Evolutionary conservation across 2,888 invertebrate species (phyloP).

Genomic region (Thecocarcelia acutangulata): DNA sequence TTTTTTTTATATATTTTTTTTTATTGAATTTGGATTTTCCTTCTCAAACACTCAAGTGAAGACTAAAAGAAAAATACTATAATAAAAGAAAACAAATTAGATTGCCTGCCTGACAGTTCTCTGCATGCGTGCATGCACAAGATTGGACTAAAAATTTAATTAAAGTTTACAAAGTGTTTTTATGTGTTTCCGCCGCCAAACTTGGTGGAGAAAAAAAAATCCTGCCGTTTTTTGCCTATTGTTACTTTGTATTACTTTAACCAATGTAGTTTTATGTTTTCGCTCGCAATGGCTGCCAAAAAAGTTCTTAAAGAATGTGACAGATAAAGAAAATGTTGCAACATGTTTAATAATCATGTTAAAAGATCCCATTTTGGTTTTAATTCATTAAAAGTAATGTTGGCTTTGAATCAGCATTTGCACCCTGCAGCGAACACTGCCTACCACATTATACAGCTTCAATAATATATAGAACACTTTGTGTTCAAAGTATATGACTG

Average conservation of each 20-base stretch:
- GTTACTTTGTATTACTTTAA: constrained; percentile 27
- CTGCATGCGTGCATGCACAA: constrained; percentile 54
- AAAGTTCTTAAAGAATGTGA: constrained; percentile 40
- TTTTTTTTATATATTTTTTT: constrained; percentile 24
- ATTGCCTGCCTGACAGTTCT: constrained; percentile 49
- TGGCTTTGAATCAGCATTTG: constrained; percentile 1
- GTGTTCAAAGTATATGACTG: too few species aligned
- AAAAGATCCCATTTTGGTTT: constrained; percentile 33
- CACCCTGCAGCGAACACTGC: too few species aligned
- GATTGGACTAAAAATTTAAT: constrained; percentile 65
- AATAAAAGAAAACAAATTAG: constrained; percentile 8
- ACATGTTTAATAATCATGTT: constrained; percentile 61
- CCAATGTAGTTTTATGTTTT: constrained; percentile 6
- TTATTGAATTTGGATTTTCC: constrained; percentile 24
- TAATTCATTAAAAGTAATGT: constrained; percentile 49
- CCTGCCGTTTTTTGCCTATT: constrained; percentile 27
- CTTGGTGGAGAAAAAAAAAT: constrained; percentile 17
- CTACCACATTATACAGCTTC: too few species aligned
- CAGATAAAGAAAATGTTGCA: constrained; percentile 3
- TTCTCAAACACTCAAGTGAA: constrained; percentile 11
- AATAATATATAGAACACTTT: too few species aligned
- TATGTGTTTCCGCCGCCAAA: constrained; percentile 35
- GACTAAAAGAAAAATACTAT: neutral
- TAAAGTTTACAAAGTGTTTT: constrained; percentile 67
- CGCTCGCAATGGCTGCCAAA: constrained; percentile 42